phyloP scores from a whole-genome alignment of 2,113 vertebrate species.

The Raja brachyura region DNA sequence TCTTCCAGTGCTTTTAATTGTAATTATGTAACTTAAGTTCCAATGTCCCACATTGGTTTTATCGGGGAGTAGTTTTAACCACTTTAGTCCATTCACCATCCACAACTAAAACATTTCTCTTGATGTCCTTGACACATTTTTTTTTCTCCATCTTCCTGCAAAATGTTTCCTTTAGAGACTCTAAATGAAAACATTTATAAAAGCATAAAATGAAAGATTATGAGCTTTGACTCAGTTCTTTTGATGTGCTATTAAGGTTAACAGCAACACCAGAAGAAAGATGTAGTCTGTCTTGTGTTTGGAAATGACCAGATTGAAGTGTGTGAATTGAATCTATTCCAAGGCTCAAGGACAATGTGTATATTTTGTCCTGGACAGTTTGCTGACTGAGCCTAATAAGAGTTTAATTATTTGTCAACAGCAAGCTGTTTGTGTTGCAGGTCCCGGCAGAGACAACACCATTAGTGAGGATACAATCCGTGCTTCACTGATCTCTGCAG shows the following conservation, averaged over 20 bases:
- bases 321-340: background rate
- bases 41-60: background rate
- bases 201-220: background rate
- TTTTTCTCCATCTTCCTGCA: background rate
- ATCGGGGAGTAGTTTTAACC: background rate
- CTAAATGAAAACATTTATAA: background rate
- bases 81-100: background rate
- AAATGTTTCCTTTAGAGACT: background rate
- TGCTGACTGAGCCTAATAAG: background rate
- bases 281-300: background rate
- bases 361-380: background rate
- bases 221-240: background rate
- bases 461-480: slow-evolving; percentile 96
- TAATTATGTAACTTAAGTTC: background rate
- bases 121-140: background rate
- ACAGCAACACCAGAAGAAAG: too few relatives aligned
- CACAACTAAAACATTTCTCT: background rate
- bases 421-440: slow-evolving; percentile 50
- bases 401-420: background rate
- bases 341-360: background rate
- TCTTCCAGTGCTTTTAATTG: background rate
- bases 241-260: background rate
- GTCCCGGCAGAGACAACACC: slow-evolving; percentile 82
- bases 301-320: background rate
- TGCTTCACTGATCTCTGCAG: slow-evolving; percentile 90